Percentiles rank a stretch among this genome's conserved stretches.
These are phyloP conservation scores for Magallana ariakensis DNA, from an alignment of 1,140 invertebrate genomes.

Conservation along the genomic window DNA sequence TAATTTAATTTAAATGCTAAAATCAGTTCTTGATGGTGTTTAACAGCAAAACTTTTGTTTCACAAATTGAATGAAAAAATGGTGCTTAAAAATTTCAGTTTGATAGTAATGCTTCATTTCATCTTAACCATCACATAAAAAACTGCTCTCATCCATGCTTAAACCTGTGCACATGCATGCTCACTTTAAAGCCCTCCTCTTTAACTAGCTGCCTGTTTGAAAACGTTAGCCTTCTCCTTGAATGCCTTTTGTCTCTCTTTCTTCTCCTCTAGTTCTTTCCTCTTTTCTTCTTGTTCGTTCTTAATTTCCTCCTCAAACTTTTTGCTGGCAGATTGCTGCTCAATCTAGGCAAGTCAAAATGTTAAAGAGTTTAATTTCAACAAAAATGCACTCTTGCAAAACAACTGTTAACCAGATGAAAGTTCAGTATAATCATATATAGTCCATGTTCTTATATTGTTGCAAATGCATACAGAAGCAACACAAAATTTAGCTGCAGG, in stretches of 20 bases:
- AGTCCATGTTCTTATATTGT: too few species aligned
- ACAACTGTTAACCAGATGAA: too few species aligned
- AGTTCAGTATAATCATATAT: too few species aligned
- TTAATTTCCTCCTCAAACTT: conserved; percentile 77
- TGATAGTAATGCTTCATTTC: conserved; percentile 8
- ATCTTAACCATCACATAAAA: neutral
- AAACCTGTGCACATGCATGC: neutral
- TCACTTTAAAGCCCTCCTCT: neutral
- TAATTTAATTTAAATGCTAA: too few species aligned
- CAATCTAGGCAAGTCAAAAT: conserved; percentile 64
- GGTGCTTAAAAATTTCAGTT: neutral
- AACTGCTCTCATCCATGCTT: neutral
- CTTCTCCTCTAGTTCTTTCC: conserved; percentile 68
- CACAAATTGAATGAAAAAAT: neutral
- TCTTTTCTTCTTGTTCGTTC: conserved; percentile 74
- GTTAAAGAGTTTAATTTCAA: neutral
- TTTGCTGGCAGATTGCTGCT: conserved; percentile 65
- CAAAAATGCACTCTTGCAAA: too few species aligned
- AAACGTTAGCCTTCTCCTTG: conserved; percentile 73
- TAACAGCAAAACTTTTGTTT: too few species aligned
- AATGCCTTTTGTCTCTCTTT: conserved; percentile 73
- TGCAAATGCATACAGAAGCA: too few species aligned
- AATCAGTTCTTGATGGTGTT: too few species aligned
- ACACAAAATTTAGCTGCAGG: too few species aligned
- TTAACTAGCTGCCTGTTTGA: conserved; percentile 57